Evolutionary conservation across 2,888 invertebrate species (phyloP).

Genomic region (Andrena camellia): DNA sequence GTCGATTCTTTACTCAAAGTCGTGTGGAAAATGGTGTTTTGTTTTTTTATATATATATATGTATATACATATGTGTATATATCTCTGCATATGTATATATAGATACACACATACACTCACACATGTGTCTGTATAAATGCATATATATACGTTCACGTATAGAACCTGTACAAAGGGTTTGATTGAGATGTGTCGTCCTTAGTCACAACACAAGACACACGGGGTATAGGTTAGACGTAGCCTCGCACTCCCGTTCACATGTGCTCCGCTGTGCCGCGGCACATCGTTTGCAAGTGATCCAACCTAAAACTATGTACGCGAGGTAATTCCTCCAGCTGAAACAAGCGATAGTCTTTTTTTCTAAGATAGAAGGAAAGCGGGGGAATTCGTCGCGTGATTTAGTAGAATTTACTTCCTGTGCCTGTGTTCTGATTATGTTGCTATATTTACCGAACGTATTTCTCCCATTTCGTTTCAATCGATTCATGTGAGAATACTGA

Average conservation of each 20-base stretch:
- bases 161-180: constrained; percentile 84
- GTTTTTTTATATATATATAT: constrained; percentile 49
- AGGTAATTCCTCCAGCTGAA: constrained; percentile 17
- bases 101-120: constrained; percentile 12
- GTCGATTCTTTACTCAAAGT: constrained; percentile 78
- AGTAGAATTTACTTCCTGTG: background rate
- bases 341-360: background rate
- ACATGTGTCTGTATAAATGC: constrained; percentile 26
- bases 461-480: background rate
- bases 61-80: constrained; percentile 56
- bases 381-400: background rate
- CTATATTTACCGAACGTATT: background rate
- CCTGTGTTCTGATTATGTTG: too few relatives aligned
- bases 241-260: constrained; percentile 70
- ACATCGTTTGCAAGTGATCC: constrained; percentile 48
- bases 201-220: constrained; percentile 84
- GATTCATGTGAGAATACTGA: background rate
- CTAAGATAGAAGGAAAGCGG: constrained; percentile 11
- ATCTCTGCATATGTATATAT: constrained; percentile 12
- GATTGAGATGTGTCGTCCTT: constrained; percentile 79
- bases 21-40: constrained; percentile 82
- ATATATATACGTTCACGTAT: constrained; percentile 73
- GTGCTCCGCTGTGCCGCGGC: constrained; percentile 43
- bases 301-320: constrained; percentile 40
- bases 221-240: constrained; percentile 78